Base-by-base conservation (phyloP, 2,797 vertebrate genomes). In the Mormyrops boulengeri region DNA sequence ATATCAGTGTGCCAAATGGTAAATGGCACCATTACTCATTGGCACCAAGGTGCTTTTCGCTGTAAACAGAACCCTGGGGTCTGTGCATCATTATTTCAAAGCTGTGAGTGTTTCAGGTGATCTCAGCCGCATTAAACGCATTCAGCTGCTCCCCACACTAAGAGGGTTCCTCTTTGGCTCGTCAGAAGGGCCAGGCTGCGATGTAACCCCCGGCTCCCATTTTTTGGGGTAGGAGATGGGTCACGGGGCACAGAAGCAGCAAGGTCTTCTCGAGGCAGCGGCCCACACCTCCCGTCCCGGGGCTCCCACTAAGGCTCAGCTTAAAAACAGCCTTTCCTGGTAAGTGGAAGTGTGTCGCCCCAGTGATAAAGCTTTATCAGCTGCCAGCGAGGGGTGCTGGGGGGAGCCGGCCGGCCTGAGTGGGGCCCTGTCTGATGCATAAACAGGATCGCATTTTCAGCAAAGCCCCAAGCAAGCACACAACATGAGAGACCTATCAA, bases 291-390 rank as follows among this genome's bases (percentile, higher is more conserved):
- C 50, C 30, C 2, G 3, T 55, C 12, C 52, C 22, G 30, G 11
- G 26, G 85, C 22, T 85, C 44, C 49, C 26, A 1, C 26, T 87
- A 3, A 11, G 26, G 85, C 50, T 38, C 14, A 82, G 91, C 89
- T 91, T 60, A 93, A 95, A 95, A 96, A 95, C 95, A 95, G 92
- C 88, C 89, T 91, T 90, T 93, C 90, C 4, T 88, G 87, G 44
- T 66, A 89, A 91, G 90, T 90, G 93, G 93, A 95, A 92, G 94
- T 92, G 92, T 95, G 96, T 95, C 91, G 87, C 90, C 82, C 60
- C 8, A 89, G 92, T 93, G 96, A 96, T 97, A 96, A 96, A 94
- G 93, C 92, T 85, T 96, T 96, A 97, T 96, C 96, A 94, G 92
- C 93, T 91, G 89, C 41, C 89, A 90, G 53, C 26, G 14, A n/a